Evolutionary conservation across 2,888 invertebrate species (phyloP).

Genomic region (Alentia gelatinosa): DNA sequence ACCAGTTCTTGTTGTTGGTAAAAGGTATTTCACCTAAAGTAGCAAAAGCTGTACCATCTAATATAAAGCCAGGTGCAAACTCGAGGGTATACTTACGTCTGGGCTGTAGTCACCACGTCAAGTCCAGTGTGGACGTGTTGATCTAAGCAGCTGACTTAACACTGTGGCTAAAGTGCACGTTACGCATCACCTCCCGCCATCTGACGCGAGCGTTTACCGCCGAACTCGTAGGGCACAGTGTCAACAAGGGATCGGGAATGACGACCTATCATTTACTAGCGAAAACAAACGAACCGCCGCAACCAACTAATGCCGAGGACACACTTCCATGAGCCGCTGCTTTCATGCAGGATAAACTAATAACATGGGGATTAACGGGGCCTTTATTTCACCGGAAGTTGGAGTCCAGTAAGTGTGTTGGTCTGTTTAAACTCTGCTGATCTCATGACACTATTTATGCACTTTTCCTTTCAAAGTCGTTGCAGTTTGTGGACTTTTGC

Average conservation of each 20-base stretch:
- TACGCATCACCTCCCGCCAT: not conserved
- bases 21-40: no score
- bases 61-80: no score
- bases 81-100: no score
- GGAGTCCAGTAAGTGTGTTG: not conserved
- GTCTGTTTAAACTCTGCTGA: not conserved
- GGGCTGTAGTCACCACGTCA: no score
- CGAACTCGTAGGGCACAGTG: not conserved
- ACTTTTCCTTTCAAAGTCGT: no score
- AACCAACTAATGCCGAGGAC: not conserved
- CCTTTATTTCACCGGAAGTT: conserved; percentile 10
- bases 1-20: no score
- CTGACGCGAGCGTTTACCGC: not conserved
- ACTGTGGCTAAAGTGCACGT: not conserved
- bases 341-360: not conserved
- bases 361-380: not conserved
- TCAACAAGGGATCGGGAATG: not conserved
- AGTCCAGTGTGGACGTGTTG: not conserved
- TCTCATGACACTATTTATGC: no score
- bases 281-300: not conserved
- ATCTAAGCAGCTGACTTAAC: not conserved
- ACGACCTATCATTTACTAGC: not conserved
- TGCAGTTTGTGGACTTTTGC: no score
- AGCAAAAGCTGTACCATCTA: no score
- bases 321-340: not conserved